phyloP scores from a whole-genome alignment of 2,113 vertebrate species.

The Prietella phreatophila region DNA sequence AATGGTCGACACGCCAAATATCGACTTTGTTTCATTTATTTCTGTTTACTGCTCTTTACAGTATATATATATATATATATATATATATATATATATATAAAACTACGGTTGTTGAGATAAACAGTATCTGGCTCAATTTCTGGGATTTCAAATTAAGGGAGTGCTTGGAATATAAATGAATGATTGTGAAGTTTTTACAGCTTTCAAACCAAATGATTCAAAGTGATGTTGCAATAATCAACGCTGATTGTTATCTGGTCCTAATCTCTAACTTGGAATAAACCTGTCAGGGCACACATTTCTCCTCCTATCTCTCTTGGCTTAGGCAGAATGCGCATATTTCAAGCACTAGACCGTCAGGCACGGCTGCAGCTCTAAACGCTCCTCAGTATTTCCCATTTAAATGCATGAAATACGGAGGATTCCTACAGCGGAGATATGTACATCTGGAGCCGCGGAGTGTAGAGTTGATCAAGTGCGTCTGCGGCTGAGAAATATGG shows the following conservation, averaged over 20 bases:
- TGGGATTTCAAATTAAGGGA: background rate
- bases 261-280: background rate
- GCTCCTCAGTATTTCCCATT: constrained; percentile 13
- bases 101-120: background rate
- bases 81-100: background rate
- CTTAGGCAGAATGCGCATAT: constrained; percentile 10
- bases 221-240: background rate
- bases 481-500: constrained; percentile 5
- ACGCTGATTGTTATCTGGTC: background rate
- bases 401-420: constrained; percentile 21
- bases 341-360: constrained; percentile 21
- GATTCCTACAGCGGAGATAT: background rate
- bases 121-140: background rate
- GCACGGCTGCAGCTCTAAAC: constrained; percentile 19
- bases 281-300: background rate
- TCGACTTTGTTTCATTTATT: no score
- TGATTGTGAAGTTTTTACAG: background rate
- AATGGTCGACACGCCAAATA: no score
- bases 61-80: no score
- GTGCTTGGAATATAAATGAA: background rate
- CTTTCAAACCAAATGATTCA: background rate
- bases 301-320: background rate
- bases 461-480: constrained; percentile 8
- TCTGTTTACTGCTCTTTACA: no score
- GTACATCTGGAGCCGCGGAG: background rate